Evolutionary conservation across 2,888 invertebrate genomes (phyloP).

Genomic region (Drosophila meridionalis): DNA sequence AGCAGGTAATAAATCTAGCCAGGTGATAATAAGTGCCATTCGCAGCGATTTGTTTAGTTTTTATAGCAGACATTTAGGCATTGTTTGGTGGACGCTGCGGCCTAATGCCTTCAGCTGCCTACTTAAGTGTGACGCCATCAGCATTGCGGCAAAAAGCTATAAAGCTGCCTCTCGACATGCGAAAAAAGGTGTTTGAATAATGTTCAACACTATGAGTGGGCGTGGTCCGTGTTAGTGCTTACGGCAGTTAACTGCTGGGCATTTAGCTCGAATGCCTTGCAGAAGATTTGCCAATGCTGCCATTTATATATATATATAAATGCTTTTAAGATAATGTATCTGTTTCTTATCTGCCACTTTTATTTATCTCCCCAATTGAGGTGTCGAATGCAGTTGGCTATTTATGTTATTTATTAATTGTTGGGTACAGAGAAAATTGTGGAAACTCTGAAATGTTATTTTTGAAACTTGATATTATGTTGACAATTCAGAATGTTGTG

Average conservation of each 20-base stretch:
- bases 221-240: constrained; percentile 38
- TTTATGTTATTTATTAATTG: neutral
- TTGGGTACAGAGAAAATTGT: neutral
- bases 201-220: constrained; percentile 30
- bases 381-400: neutral
- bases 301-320: neutral
- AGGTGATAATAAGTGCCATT: constrained; percentile 81
- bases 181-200: constrained; percentile 49
- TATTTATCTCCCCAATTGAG: neutral
- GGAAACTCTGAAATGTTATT: neutral
- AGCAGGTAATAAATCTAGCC: constrained; percentile 76
- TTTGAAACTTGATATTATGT: neutral
- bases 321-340: constrained; percentile 23
- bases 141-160: constrained; percentile 60
- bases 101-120: constrained; percentile 37
- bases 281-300: constrained; percentile 7
- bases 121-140: constrained; percentile 60
- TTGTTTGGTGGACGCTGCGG: constrained; percentile 29
- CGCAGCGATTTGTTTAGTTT: constrained; percentile 80
- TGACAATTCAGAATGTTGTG: neutral
- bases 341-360: neutral
- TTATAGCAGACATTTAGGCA: constrained; percentile 71
- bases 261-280: constrained; percentile 24
- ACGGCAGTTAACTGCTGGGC: constrained; percentile 36
- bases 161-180: constrained; percentile 43